Evolutionary conservation across 1,140 invertebrate genomes (phyloP), one percentile per base, ranked within the genome.

Genomic region (Bombus superbus): DNA sequence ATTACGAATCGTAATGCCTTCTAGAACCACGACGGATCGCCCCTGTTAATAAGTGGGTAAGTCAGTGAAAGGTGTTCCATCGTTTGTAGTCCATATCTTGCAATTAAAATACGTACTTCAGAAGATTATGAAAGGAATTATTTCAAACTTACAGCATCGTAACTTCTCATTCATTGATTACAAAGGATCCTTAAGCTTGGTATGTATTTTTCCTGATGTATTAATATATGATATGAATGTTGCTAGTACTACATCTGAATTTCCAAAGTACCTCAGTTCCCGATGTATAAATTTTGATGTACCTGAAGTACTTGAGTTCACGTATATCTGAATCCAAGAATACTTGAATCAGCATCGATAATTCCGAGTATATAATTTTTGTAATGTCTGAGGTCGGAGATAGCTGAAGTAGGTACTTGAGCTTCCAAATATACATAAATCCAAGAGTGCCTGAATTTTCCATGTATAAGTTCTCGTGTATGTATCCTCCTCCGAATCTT

Each of bases 1-100:
- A 71, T 90, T 89, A 86, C 74, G 69, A 84, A 73, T 90, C 82
- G 59, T 81, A 85, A 89, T 83, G 87, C 71, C 81, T 80, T 62
- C n/a, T 57, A 15, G 38, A 68, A 74, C 22, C 8, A 40, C 44
- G n/a, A 80, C n/a, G 35, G 28, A 47, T 53, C 4, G 71, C 3
- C 4, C 18, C 13, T 79, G 53, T 81, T 68, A 81, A 85, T 81
- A 74, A 66, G 32, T 64, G 13, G 40, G 53, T 15, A 57, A 32
- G 18, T 35, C 22, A 28, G 83, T 68, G 78, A 85, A 85, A 85
- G 83, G 83, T 71, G 40, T 15, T 74, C 1, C 10, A 13, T 42
- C 6, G 15, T 59, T n/a, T 3, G 9, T 78, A 22, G 5, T 78
- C 5, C 5, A 11, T 22, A n/a, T 42, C n/a, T 59, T 40, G 5